phyloP scores from a whole-genome alignment of 2,113 vertebrate genomes.

The Megaceryle maxima region DNA sequence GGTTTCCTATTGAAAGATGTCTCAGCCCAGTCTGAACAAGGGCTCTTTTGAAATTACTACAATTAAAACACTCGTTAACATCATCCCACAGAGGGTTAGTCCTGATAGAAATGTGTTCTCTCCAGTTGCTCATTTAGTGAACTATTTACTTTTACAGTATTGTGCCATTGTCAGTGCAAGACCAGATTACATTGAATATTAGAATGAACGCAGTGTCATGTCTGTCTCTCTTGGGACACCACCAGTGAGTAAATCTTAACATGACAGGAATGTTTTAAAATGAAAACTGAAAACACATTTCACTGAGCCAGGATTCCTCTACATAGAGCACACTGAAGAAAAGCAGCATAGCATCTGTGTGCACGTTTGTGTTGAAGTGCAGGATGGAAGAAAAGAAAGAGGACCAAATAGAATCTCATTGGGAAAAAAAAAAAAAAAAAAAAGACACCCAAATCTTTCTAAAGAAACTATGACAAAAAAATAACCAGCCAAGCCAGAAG shows the following conservation, averaged over 20 bases:
- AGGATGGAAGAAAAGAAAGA: conserved; percentile 29
- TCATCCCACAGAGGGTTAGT: neutral
- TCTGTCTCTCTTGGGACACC: conserved; percentile 50
- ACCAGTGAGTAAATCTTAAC: conserved; percentile 34
- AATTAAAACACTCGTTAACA: neutral
- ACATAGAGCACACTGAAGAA: neutral
- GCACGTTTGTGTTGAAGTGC: conserved; percentile 36
- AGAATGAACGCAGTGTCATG: conserved; percentile 28
- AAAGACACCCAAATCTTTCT: neutral
- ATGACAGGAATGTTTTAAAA: conserved; percentile 65
- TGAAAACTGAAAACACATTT: conserved; percentile 52
- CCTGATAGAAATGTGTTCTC: neutral
- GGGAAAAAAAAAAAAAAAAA: neutral
- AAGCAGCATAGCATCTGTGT: conserved; percentile 30
- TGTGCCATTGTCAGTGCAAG: conserved; percentile 27
- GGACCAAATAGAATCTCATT: conserved; percentile 9
- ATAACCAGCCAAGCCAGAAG: neutral
- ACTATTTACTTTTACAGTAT: conserved; percentile 24
- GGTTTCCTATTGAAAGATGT: neutral
- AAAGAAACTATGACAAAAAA: neutral
- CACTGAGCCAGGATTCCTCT: neutral
- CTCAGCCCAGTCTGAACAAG: neutral
- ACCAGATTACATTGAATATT: neutral
- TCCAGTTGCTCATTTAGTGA: neutral
- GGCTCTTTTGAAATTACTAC: neutral